Conservation (phyloP, 2,797 vertebrate species). For the Pseudochirops corinnae region DNA sequence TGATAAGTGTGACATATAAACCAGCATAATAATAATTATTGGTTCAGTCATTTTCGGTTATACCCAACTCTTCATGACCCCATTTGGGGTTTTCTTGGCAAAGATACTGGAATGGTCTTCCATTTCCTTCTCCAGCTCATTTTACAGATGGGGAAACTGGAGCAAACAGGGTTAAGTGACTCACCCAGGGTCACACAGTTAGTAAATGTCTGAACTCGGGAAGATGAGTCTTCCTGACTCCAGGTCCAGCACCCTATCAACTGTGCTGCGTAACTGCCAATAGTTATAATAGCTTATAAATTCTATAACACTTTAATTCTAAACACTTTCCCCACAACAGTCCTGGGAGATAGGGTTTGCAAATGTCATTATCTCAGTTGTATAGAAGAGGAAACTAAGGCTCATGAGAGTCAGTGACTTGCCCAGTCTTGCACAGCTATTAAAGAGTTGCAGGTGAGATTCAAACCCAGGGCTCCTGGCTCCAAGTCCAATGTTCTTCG, state of each 20-base stretch:
- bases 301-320: no score
- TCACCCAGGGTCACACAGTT: background rate
- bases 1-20: background rate
- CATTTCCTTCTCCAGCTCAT: background rate
- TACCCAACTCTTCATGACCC: background rate
- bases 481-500: background rate
- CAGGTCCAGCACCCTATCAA: background rate
- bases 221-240: background rate
- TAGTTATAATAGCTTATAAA: no score
- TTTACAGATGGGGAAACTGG: background rate
- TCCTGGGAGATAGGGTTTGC: no score
- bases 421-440: background rate
- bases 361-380: no score
- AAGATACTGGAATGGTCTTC: background rate
- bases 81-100: background rate
- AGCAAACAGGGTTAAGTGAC: slow-evolving; percentile 11
- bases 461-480: background rate
- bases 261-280: no score
- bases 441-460: background rate
- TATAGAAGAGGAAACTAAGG: no score
- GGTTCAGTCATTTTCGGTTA: background rate
- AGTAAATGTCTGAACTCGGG: background rate
- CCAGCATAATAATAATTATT: background rate
- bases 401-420: no score
- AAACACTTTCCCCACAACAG: no score